A percentile compares a stretch with the other conserved stretches of the same genome.
Conservation (phyloP, 2,797 vertebrate genomes). For the Varecia variegata region DNA sequence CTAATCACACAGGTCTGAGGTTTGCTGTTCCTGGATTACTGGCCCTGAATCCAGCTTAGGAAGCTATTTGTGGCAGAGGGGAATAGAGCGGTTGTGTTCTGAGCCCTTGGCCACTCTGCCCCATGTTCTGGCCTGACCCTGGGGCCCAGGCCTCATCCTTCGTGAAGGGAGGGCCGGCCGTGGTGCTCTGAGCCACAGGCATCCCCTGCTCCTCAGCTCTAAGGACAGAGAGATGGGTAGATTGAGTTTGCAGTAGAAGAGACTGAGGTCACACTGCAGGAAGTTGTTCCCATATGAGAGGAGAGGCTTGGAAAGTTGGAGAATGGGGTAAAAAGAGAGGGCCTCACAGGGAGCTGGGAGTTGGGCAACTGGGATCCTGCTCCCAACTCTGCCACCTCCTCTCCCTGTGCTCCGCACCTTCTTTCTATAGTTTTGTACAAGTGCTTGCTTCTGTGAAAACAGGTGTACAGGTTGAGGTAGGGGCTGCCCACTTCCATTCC, state of each 20-base stretch:
- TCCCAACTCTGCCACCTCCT: background rate
- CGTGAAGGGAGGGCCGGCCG: background rate
- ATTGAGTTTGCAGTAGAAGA: background rate
- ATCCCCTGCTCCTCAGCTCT: background rate
- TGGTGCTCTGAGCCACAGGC: background rate
- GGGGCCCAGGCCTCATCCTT: background rate
- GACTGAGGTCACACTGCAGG: background rate
- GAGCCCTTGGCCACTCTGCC: background rate
- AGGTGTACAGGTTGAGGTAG: background rate
- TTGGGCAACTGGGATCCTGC: background rate
- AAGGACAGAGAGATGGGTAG: background rate
- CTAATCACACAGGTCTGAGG: constrained; percentile 58
- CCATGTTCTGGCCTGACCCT: constrained; percentile 22
- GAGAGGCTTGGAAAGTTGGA: background rate
- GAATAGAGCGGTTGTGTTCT: constrained; percentile 18
- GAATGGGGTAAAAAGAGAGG: background rate
- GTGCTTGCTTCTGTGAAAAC: constrained; percentile 6
- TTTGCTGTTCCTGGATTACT: constrained; percentile 65
- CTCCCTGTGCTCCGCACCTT: background rate
- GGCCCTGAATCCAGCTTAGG: constrained; percentile 65
- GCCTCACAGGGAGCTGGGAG: background rate
- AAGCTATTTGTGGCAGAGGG: constrained; percentile 65
- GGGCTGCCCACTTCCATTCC: background rate
- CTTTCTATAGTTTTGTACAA: background rate
- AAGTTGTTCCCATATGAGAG: background rate